Evolutionary conservation across 2,113 vertebrate genomes (phyloP).

Genomic region (Chinchilla lanigera): DNA sequence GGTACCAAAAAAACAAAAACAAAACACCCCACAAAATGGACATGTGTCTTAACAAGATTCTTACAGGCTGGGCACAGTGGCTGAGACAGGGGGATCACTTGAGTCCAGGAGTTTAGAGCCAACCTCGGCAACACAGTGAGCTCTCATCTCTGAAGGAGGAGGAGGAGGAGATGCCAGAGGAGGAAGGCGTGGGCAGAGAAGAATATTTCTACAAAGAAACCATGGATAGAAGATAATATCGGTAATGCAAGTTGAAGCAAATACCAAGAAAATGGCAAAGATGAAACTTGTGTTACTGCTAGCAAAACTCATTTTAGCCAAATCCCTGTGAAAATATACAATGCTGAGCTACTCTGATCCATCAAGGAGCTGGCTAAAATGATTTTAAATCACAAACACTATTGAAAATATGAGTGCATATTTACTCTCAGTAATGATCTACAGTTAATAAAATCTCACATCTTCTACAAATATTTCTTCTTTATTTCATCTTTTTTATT

Average conservation of each 20-base stretch:
- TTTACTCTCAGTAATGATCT: conserved; percentile 9
- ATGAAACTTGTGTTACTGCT: background rate
- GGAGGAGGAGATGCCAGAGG: background rate
- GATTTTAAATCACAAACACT: background rate
- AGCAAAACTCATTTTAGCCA: background rate
- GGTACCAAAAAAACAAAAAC: no score
- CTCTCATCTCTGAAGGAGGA: background rate
- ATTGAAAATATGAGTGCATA: background rate
- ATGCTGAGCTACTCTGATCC: background rate
- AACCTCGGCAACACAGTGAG: background rate
- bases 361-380: background rate
- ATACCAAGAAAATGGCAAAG: conserved; percentile 36
- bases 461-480: background rate
- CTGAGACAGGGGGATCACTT: background rate
- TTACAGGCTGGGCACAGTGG: background rate
- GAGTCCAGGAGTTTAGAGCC: background rate
- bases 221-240: conserved; percentile 12
- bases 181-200: no score
- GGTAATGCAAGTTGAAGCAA: background rate
- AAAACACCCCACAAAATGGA: conserved; percentile 19
- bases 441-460: background rate
- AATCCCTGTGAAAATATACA: background rate
- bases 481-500: conserved; percentile 6
- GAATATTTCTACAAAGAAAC: background rate
- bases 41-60: background rate